phyloP scores from a whole-genome alignment of 2,113 vertebrate species.

The Callorhinus ursinus region DNA sequence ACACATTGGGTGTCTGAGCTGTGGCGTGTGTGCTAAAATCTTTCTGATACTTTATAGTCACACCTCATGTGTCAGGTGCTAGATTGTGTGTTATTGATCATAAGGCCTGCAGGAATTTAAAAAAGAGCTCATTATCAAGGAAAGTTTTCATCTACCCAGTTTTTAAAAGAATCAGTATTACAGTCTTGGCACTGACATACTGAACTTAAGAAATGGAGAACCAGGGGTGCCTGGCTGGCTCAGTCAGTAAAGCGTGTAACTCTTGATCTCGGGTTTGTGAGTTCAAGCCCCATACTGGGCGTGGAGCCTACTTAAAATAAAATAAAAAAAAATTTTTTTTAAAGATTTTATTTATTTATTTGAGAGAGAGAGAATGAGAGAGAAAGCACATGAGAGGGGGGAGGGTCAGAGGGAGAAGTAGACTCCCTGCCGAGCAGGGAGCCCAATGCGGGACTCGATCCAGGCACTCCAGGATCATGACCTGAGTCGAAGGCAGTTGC shows the following conservation, averaged over 20 bases:
- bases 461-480: too few relatives aligned
- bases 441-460: too few relatives aligned
- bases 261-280: neutral
- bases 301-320: neutral
- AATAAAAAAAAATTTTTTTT: neutral
- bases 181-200: constrained; percentile 31
- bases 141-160: neutral
- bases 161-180: constrained; percentile 41
- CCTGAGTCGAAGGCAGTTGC: too few relatives aligned
- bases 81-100: constrained; percentile 13
- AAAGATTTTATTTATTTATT: too few relatives aligned
- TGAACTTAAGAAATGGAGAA: neutral
- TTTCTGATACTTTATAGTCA: constrained; percentile 13
- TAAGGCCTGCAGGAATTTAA: constrained; percentile 29
- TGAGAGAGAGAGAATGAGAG: too few relatives aligned
- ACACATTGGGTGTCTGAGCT: neutral
- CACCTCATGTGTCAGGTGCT: constrained; percentile 41
- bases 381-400: too few relatives aligned
- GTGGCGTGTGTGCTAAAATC: constrained; percentile 14
- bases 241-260: neutral
- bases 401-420: too few relatives aligned
- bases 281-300: neutral
- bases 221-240: neutral
- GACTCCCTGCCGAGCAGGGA: too few relatives aligned
- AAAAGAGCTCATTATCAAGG: constrained; percentile 24